A percentile compares a stretch with the other conserved stretches of the same genome.
phyloP scores from a whole-genome alignment of 2,113 vertebrate species.

The Perca fluviatilis region DNA sequence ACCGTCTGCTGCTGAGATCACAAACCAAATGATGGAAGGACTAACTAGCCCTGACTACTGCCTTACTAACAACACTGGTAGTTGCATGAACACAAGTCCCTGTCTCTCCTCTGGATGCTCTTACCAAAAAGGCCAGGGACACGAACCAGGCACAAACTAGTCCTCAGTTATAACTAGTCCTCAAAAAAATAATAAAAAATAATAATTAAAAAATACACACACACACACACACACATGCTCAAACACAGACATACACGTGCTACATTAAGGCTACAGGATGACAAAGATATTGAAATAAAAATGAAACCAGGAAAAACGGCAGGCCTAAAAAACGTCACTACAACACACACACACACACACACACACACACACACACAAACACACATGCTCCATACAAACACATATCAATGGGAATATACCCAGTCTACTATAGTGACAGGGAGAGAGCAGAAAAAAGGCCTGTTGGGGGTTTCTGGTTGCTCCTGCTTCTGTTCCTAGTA shows the following conservation, averaged over 20 bases:
- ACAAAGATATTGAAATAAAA: constrained; percentile 28
- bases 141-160: constrained; percentile 15
- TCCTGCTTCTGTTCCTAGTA: constrained; percentile 73
- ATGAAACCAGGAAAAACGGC: constrained; percentile 20
- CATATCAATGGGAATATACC: constrained; percentile 66
- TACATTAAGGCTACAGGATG: not conserved
- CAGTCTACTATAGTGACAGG: constrained; percentile 66
- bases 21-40: constrained; percentile 26
- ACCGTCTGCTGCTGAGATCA: constrained; percentile 65
- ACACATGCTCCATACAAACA: constrained; percentile 53
- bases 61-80: not conserved
- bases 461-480: constrained; percentile 63
- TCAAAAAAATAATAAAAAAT: not conserved
- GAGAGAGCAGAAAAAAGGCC: constrained; percentile 66
- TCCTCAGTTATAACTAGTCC: constrained; percentile 3
- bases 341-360: constrained; percentile 34
- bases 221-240: not conserved
- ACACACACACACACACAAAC: constrained; percentile 51
- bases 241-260: not conserved
- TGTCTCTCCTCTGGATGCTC: constrained; percentile 20
- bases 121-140: constrained; percentile 3
- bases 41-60: constrained; percentile 31
- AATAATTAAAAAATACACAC: not conserved
- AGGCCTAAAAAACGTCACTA: constrained; percentile 11
- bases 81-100: not conserved